These are phyloP conservation scores for Casuarius casuarius DNA, from an alignment of 2,113 vertebrate genomes.

Conservation along the genomic window DNA sequence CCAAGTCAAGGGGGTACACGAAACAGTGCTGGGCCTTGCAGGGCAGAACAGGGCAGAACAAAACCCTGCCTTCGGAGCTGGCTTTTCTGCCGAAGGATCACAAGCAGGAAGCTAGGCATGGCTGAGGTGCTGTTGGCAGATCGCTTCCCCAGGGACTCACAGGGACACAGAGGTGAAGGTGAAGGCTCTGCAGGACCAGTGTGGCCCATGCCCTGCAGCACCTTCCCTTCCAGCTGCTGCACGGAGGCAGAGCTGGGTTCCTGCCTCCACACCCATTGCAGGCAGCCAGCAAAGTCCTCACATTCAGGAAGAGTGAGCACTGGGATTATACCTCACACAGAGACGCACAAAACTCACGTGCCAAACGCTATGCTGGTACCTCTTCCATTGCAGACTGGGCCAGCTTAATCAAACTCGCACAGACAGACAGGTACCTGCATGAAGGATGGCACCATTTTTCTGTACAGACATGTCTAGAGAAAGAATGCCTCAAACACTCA, in stretches of 20 bases:
- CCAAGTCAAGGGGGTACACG: not conserved
- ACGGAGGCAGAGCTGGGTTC: not conserved
- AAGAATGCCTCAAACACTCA: not conserved
- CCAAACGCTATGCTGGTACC: too few species aligned
- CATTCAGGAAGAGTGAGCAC: not conserved
- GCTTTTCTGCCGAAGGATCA: not conserved
- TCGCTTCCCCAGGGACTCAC: not conserved
- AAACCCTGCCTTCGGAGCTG: not conserved
- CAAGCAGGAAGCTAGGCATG: not conserved
- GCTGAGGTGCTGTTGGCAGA: not conserved
- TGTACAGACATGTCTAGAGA: accelerated
- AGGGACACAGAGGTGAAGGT: too few species aligned
- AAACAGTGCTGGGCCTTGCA: not conserved
- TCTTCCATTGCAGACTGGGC: too few species aligned
- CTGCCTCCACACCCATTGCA: not conserved
- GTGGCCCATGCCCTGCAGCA: not conserved
- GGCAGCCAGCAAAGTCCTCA: not conserved
- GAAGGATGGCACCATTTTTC: not conserved
- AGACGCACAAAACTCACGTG: not conserved
- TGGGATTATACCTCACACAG: not conserved
- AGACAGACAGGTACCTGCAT: too few species aligned
- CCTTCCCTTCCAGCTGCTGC: not conserved
- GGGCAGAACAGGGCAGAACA: not conserved
- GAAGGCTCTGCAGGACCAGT: too few species aligned
- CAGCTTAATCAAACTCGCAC: too few species aligned